Evolutionary conservation across 2,888 invertebrate species (phyloP).

Genomic region (Galerucella nymphaeae): DNA sequence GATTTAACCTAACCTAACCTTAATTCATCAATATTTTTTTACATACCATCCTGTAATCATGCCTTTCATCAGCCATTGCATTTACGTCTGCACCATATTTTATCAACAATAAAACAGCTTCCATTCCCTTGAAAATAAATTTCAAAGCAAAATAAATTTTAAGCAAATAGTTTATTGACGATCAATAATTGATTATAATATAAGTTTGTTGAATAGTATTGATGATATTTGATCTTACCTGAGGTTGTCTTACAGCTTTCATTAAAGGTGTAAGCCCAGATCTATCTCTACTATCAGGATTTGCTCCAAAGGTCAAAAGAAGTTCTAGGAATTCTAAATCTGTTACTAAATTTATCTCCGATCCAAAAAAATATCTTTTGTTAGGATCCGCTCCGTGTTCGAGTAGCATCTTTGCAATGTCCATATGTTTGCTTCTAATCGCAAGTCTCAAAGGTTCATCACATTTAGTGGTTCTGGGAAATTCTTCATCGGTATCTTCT

Average conservation of each 20-base stretch:
- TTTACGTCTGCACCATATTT: conserved; percentile 88
- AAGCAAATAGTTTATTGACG: too few species aligned
- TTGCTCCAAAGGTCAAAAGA: conserved; percentile 85
- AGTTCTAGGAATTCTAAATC: conserved; percentile 85
- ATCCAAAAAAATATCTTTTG: conserved; percentile 89
- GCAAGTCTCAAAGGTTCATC: conserved; percentile 92
- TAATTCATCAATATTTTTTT: background rate
- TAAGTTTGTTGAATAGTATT: too few species aligned
- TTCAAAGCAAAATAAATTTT: background rate
- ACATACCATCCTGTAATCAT: conserved; percentile 82
- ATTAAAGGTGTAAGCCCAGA: conserved; percentile 90
- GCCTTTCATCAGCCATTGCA: conserved; percentile 85
- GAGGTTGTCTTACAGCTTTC: conserved; percentile 84
- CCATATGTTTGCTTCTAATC: conserved; percentile 85
- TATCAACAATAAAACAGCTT: conserved; percentile 79
- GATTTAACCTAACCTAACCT: too few species aligned
- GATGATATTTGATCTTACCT: conserved; percentile 66
- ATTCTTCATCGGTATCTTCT: conserved; percentile 77
- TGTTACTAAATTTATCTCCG: conserved; percentile 89
- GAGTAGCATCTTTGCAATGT: conserved; percentile 77
- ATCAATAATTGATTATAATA: too few species aligned
- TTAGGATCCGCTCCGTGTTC: conserved; percentile 91
- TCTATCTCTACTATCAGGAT: conserved; percentile 87
- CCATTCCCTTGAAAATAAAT: conserved; percentile 72
- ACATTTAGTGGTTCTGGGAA: conserved; percentile 78